Base-by-base conservation (phyloP, 1,140 invertebrate genomes). In the Drosophila parabipectinata region DNA sequence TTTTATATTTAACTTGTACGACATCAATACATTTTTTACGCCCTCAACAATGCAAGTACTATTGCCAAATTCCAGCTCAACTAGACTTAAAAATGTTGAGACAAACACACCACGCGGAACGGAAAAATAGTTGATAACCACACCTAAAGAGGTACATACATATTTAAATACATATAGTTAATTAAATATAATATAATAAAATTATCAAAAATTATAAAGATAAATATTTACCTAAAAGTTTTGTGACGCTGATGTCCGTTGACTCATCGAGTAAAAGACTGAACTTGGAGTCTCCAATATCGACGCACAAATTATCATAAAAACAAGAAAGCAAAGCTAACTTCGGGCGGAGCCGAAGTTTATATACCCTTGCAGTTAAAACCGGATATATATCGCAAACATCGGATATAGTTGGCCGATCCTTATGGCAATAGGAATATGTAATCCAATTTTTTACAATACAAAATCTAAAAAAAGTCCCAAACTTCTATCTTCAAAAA, bases 41-140 rank as follows among this genome's bases (percentile, higher is more conserved):
- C 34, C 12, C 7, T 39, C 34, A 9, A 39, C 34, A 39, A 39
- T 39, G 4, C 39, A 10, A 28, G 14, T 14, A 6, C 18, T 12
- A 55, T 41, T 55, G 39, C 14, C 53, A 55, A 24, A 2, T 30
- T 45, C 15, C 12, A 34, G 10, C 7, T 7, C 34, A 4, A 12
- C 47, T 6, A 37, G 24, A 9, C 47, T 58, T 37, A 48, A 48
- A 58, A 58, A 48, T 58, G 55, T 48, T 3, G 44, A 47, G 32
- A 58, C 55, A 47, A 58, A 58, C n/a, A 26, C 10, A 5, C 21
- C 55, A 18, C 37, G 55, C 24, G 26, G 9, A 47, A 9, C 3
- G 5, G 28, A 48, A 34, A 32, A 58, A 41, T 58, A 58, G 47
- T 58, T 58, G 44, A 58, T 58, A 1, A n/a, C 55, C n/a, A 58